Base-by-base conservation (phyloP, 2,113 vertebrate species). In the Grantiella picta region DNA sequence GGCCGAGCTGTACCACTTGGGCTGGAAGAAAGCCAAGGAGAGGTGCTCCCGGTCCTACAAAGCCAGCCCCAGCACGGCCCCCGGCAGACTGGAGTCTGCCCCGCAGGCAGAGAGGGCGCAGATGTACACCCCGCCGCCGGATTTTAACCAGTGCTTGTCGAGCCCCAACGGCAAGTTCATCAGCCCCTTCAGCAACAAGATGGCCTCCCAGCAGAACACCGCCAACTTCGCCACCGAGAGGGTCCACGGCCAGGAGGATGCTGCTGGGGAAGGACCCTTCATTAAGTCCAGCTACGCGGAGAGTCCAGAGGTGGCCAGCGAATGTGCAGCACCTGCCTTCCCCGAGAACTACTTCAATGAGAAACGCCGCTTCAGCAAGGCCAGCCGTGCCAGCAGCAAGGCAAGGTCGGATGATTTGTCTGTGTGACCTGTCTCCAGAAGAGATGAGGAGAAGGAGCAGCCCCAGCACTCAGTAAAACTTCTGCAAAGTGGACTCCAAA, bases 201-300 rank as follows among this genome's bases (percentile, higher is more conserved):
- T 98, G 96, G 99, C 99, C 9, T 98, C 99, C 42, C 99, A 99
- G 97, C 99, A 99, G 97, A 99, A 99, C 96, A 99, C 99, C 0
- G 98, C 97, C 94, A 99, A 99, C 96, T 95, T 99, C 28, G 99
- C 98, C 92, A 98, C 99, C 0, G 99, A 99, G 96, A 98, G 95
- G 47, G 98, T 98, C 45, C 98, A 95, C 5, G 93, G 97, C 94
- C 98, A 98, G 35, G 98, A 99, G 72, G 97, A 98, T 81, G 72
- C 95, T 44, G 97, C 97, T 15, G 93, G 94, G 27, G 97, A 97
- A 53, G 98, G 92, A 12, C 90, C 98, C 66, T 99, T 99, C 91
- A 85, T 98, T 77, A 98, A 98, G 68, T 97, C 99, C 73, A 98
- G 87, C 72, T 99, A 99, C 0, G 73, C 54, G 10, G 98, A 98